Conservation (phyloP, 2,888 invertebrate genomes). For the Mythimna pallens region DNA sequence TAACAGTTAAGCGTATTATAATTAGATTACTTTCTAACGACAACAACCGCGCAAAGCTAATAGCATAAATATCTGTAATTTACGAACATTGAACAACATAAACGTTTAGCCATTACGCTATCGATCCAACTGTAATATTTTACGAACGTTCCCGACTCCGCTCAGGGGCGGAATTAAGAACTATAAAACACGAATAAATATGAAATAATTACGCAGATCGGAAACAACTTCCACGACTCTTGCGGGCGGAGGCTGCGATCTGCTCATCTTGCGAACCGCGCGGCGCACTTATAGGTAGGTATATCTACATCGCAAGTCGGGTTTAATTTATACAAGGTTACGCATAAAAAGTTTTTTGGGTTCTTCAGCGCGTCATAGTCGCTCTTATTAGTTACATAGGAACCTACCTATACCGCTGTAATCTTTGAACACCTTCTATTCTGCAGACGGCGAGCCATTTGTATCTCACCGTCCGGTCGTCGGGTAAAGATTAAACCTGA, state of each 20-base stretch:
- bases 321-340: slow-evolving; percentile 3
- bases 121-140: slow-evolving; percentile 53
- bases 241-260: background rate
- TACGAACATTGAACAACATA: slow-evolving; percentile 27
- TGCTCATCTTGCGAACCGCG: too few species aligned
- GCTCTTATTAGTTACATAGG: background rate
- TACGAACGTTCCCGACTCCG: slow-evolving; percentile 41
- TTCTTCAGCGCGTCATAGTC: background rate
- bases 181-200: slow-evolving; percentile 57
- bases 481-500: too few species aligned
- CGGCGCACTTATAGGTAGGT: too few species aligned
- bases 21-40: slow-evolving; percentile 26
- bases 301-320: slow-evolving; percentile 7
- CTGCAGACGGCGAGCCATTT: too few species aligned
- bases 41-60: slow-evolving; percentile 15
- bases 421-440: too few species aligned
- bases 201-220: slow-evolving; percentile 57
- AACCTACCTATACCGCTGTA: too few species aligned
- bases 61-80: slow-evolving; percentile 29
- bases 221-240: slow-evolving; percentile 36
- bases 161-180: slow-evolving; percentile 41
- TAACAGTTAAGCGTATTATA: slow-evolving; percentile 20
- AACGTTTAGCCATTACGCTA: slow-evolving; percentile 40
- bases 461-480: too few species aligned
- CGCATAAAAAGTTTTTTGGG: slow-evolving; percentile 2